phyloP scores from a whole-genome alignment of 2,113 vertebrate genomes.

The Rhagologus leucostigma region DNA sequence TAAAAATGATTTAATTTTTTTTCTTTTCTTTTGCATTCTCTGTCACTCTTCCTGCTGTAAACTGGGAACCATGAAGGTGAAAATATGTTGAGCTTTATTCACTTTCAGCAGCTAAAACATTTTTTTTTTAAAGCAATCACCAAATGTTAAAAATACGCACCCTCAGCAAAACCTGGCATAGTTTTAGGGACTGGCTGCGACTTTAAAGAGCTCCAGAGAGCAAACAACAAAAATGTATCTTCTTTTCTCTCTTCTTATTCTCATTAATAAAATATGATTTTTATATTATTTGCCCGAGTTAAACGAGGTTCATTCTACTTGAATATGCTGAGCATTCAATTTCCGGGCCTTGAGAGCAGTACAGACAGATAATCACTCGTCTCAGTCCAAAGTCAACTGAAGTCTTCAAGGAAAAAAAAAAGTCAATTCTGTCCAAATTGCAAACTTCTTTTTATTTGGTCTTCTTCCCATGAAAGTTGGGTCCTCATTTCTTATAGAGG shows the following conservation, averaged over 20 bases:
- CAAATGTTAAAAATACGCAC: background rate
- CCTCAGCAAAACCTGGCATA: background rate
- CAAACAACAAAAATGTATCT: background rate
- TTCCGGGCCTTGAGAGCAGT: background rate
- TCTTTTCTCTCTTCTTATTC: background rate
- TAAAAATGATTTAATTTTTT: fast-evolving
- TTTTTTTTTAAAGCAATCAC: background rate
- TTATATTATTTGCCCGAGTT: background rate
- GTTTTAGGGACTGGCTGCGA: background rate
- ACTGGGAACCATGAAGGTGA: background rate
- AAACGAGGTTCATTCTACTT: background rate
- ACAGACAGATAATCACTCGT: background rate
- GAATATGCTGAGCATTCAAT: background rate
- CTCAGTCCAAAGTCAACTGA: background rate
- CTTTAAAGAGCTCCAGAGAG: background rate
- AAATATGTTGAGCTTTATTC: background rate
- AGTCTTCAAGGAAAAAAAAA: background rate
- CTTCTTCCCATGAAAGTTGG: background rate
- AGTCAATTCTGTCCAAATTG: background rate
- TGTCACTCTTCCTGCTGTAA: background rate
- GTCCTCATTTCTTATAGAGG: background rate
- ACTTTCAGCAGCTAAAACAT: background rate
- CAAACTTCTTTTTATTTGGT: background rate
- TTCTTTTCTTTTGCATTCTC: background rate
- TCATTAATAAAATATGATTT: background rate